Conservation (phyloP, 1,140 invertebrate species). For the Branchinecta lindahli region DNA sequence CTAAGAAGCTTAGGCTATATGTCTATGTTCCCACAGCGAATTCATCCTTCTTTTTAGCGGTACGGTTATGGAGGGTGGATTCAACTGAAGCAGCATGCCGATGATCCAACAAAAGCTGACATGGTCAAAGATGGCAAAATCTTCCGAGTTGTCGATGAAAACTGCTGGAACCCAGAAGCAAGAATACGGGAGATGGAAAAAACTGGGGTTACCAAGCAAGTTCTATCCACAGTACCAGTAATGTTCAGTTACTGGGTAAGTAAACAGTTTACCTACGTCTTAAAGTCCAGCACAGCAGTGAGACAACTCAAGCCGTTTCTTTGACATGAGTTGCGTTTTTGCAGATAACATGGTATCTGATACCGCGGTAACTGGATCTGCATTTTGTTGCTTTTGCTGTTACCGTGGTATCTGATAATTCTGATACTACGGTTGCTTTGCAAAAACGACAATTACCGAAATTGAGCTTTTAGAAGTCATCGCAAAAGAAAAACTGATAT, state of each 20-base stretch:
- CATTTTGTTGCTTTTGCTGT: no score
- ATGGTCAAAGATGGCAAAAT: conserved; percentile 43
- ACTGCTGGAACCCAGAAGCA: conserved; percentile 38
- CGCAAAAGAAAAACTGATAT: no score
- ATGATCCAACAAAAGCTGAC: conserved; percentile 29
- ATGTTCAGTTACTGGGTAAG: conserved; percentile 48
- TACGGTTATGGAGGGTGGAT: conserved; percentile 45
- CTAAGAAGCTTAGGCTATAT: no score
- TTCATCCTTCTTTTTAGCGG: conserved; percentile 27
- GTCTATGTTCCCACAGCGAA: no score
- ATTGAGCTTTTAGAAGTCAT: no score
- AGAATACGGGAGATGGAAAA: conserved; percentile 36
- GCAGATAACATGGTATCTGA: no score
- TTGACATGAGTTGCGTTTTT: no score
- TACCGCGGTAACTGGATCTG: no score
- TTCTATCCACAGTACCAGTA: conserved; percentile 46
- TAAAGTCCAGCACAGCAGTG: background rate
- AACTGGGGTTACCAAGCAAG: conserved; percentile 39
- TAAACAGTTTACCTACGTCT: conserved; percentile 18
- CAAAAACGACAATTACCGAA: no score
- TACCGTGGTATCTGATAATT: no score
- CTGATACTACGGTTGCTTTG: no score
- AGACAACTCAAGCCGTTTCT: no score
- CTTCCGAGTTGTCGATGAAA: conserved; percentile 39
- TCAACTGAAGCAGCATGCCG: conserved; percentile 33